Evolutionary conservation across 2,888 invertebrate genomes (phyloP), one percentile per base, ranked within the genome.

Genomic region (Eurytoma californica): DNA sequence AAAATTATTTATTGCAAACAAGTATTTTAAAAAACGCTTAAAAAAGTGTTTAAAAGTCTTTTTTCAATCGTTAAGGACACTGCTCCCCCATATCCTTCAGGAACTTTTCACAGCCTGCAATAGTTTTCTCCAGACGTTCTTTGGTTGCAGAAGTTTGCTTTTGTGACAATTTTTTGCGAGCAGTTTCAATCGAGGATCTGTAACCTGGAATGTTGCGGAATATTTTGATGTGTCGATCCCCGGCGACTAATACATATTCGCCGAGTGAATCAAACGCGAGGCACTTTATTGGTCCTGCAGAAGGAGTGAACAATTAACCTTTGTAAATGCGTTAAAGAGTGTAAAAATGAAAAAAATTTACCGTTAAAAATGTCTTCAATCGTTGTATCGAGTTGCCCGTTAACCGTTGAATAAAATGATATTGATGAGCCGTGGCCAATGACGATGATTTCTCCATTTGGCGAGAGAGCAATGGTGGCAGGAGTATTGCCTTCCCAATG

Each of bases 141-240:
- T 93, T 94, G 79, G 95, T 94, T n/a, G 95, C 95, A 5, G 94
- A 93, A 0, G 94, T 94, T 83, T 93, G 93, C 76, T 92, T 92
- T 77, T 92, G 91, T 67, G 91, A 90, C 57, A 95, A 90, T 83
- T 92, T 93, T 47, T 90, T 89, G 82, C 90, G 91, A 14, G 92
- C 91, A 5, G 90, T 89, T 51, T 89, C 89, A 84, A 91, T 92
- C 65, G 87, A 90, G 83, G 90, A 91, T 75, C 92, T 91, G 85
- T 93, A 93, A 5, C 95, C 95, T n/a, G 94, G 92, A 7, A 95
- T 91, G 85, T 97, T 97, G 88, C 95, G 94, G 85, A 97, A 94
- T 72, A 97, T 92, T 58, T 95, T 92, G 14, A 97, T 93, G 67
- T 94, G 94, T 82, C 93, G 94, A 84, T 96, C 96, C 16, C 96